Percentiles rank a stretch among this genome's conserved stretches.
Conservation (phyloP, 2,888 invertebrate species). For the Tiphia femorata region DNA sequence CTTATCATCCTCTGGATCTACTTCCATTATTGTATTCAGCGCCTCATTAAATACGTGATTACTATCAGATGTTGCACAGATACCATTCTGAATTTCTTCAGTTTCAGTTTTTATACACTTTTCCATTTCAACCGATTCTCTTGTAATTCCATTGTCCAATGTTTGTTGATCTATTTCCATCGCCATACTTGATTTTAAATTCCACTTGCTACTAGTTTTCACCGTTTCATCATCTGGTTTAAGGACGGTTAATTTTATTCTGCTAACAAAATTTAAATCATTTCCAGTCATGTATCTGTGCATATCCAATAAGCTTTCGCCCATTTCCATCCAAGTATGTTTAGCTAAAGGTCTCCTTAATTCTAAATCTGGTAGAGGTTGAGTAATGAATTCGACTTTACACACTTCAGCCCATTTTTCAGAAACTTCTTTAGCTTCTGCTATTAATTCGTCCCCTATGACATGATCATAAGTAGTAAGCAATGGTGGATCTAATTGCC, state of each 20-base stretch:
- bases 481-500: slow-evolving; percentile 70
- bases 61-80: slow-evolving; percentile 34
- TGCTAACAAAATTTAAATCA: slow-evolving; percentile 72
- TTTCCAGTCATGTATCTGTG: slow-evolving; percentile 77
- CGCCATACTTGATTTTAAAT: slow-evolving; percentile 23
- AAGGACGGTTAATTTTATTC: slow-evolving; percentile 64
- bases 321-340: slow-evolving; percentile 77
- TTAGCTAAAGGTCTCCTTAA: slow-evolving; percentile 74
- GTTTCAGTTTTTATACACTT: slow-evolving; percentile 33
- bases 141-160: slow-evolving; percentile 8
- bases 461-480: slow-evolving; percentile 70
- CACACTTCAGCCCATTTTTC: slow-evolving; percentile 72
- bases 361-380: slow-evolving; percentile 72
- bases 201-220: slow-evolving; percentile 37
- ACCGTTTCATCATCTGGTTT: slow-evolving; percentile 62
- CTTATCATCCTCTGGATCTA: slow-evolving; percentile 56
- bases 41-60: slow-evolving; percentile 25
- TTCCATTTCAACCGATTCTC: slow-evolving; percentile 29
- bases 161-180: slow-evolving; percentile 32
- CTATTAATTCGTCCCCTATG: slow-evolving; percentile 71
- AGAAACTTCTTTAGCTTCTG: slow-evolving; percentile 74
- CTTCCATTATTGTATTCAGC: slow-evolving; percentile 47
- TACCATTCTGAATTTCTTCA: slow-evolving; percentile 25
- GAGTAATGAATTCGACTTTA: slow-evolving; percentile 71
- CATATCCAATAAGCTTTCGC: slow-evolving; percentile 76